Conservation (phyloP, 1,140 invertebrate genomes). For the Anoplolepis gracilipes region DNA sequence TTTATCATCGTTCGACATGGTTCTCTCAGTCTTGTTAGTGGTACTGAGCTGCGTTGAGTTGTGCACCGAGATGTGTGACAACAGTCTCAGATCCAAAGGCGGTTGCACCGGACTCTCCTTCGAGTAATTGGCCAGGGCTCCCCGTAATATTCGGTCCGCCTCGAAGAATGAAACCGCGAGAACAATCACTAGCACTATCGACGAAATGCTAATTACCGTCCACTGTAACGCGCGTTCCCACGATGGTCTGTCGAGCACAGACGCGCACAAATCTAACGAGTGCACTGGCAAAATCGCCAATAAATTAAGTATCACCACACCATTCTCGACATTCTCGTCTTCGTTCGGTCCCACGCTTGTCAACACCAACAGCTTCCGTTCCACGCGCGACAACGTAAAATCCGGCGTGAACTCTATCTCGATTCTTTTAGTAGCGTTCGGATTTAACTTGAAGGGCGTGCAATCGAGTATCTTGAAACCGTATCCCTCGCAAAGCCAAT, state of each 20-base stretch:
- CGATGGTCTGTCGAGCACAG: constrained; percentile 90
- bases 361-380: constrained; percentile 87
- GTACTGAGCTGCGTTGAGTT: constrained; percentile 36
- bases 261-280: constrained; percentile 91
- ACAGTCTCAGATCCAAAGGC: constrained; percentile 87
- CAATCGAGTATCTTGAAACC: constrained; percentile 96
- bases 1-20: constrained; percentile 63
- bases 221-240: constrained; percentile 94
- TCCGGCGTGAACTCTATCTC: constrained; percentile 97
- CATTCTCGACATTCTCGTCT: constrained; percentile 65
- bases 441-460: constrained; percentile 91
- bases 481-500: constrained; percentile 92
- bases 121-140: constrained; percentile 84
- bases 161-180: constrained; percentile 91
- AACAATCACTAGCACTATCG: constrained; percentile 89
- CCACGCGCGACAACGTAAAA: constrained; percentile 94
- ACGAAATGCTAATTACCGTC: constrained; percentile 88
- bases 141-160: constrained; percentile 90
- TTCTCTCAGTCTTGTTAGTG: constrained; percentile 62
- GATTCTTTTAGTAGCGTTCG: constrained; percentile 94
- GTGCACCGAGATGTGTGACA: constrained; percentile 76
- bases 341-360: constrained; percentile 86
- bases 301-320: constrained; percentile 86
- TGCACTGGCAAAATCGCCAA: constrained; percentile 93
- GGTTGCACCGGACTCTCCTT: constrained; percentile 86